Percentiles rank a stretch among this genome's conserved stretches.
Evolutionary conservation across 92 coral and sea anemone species (phyloP).

Genomic region (Isaurus tuberculatus): DNA sequence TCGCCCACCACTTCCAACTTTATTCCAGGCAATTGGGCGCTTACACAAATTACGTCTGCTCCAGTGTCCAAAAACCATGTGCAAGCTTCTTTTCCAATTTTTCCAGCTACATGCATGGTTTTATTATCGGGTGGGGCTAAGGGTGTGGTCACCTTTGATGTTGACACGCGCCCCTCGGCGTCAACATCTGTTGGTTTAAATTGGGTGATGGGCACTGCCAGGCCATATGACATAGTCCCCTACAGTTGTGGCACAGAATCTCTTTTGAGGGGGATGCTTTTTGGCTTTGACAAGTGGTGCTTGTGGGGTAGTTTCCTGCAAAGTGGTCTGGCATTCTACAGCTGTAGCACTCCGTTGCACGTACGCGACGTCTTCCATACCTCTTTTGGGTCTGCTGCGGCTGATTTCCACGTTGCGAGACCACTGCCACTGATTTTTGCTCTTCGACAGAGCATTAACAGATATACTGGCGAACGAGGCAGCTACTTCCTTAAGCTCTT

Average conservation of each 20-base stretch:
- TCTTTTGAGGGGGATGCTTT: not conserved
- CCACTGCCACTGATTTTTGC: too few relatives aligned
- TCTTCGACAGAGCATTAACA: too few relatives aligned
- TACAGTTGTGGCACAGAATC: constrained; percentile 32
- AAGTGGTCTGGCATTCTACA: too few relatives aligned
- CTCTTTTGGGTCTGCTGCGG: too few relatives aligned
- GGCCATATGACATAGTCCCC: constrained; percentile 43
- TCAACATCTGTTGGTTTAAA: constrained; percentile 36
- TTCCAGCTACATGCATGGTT: constrained; percentile 33
- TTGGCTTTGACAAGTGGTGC: too few relatives aligned
- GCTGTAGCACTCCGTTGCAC: too few relatives aligned
- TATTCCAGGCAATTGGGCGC: constrained; percentile 35
- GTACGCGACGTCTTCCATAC: too few relatives aligned
- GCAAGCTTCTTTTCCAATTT: constrained; percentile 27
- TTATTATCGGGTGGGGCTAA: too few relatives aligned
- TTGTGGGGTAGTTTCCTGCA: too few relatives aligned
- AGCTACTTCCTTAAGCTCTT: too few relatives aligned
- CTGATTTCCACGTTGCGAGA: too few relatives aligned
- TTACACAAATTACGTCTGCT: constrained; percentile 19
- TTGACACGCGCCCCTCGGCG: constrained; percentile 41
- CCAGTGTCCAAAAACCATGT: constrained; percentile 24
- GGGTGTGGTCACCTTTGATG: constrained; percentile 20
- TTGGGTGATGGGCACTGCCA: constrained; percentile 39
- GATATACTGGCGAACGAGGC: too few relatives aligned
- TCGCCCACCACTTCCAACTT: constrained; percentile 14